These are phyloP conservation scores for Oncopeltus fasciatus DNA, from an alignment of 1,140 invertebrate species.

Conservation along the genomic window DNA sequence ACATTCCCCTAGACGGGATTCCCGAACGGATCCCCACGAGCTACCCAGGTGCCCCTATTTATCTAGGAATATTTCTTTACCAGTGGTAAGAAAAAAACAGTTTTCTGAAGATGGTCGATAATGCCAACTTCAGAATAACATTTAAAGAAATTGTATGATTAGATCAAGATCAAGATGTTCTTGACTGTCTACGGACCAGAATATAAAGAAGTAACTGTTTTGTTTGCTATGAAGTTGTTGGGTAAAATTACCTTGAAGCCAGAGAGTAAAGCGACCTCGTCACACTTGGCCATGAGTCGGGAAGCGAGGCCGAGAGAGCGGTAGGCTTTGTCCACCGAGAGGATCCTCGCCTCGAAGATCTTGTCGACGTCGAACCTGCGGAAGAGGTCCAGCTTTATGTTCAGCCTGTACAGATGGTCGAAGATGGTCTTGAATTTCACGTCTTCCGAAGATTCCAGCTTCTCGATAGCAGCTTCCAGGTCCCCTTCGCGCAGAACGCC, in stretches of 20 bases:
- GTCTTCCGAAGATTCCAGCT: slow-evolving; percentile 39
- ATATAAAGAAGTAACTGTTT: too few species aligned
- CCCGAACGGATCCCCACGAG: too few species aligned
- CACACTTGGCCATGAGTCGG: slow-evolving; percentile 46
- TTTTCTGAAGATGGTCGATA: too few species aligned
- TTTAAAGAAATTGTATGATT: too few species aligned
- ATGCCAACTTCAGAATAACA: too few species aligned
- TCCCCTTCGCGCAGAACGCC: slow-evolving; percentile 43
- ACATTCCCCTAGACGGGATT: too few species aligned
- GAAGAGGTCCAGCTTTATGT: slow-evolving; percentile 45
- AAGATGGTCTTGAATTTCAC: slow-evolving; percentile 50
- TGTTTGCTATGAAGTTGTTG: too few species aligned
- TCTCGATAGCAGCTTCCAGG: slow-evolving; percentile 38
- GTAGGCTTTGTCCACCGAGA: slow-evolving; percentile 52
- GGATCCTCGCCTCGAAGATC: slow-evolving; percentile 64
- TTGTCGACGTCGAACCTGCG: slow-evolving; percentile 46
- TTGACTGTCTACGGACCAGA: too few species aligned
- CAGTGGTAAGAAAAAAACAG: too few species aligned
- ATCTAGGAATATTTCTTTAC: too few species aligned
- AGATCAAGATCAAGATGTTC: too few species aligned
- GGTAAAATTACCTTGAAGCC: slow-evolving; percentile 48
- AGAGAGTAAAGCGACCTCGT: slow-evolving; percentile 43
- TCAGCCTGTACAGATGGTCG: slow-evolving; percentile 43
- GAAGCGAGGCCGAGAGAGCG: slow-evolving; percentile 55
- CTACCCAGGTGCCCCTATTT: too few species aligned